Base-by-base conservation (phyloP, 2,113 vertebrate genomes). In the Tylochromis polylepis region DNA sequence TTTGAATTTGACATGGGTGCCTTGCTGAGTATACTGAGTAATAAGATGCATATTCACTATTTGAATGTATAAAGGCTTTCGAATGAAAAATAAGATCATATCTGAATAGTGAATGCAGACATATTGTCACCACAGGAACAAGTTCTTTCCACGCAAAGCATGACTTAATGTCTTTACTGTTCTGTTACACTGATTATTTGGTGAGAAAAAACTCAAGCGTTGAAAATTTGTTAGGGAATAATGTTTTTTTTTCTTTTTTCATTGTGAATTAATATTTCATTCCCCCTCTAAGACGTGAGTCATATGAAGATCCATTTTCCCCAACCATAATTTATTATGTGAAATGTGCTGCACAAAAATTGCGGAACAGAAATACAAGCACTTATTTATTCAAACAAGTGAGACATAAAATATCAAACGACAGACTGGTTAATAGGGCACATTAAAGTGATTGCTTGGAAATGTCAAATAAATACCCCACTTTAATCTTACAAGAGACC, bases 401-500 rank as follows among this genome's bases (percentile, higher is more conserved):
- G 22, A 58, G 46, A 41, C n/a, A 82, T 72, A 80, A 86, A 90
- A 72, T 55, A 62, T 38, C 53, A 81, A 85, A 83, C 46, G 86
- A 31, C 41, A 57, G n/a, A 83, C 36, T 80, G 58, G 72, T 88
- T 85, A 70, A 88, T 57, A 11, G 75, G 22, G 49, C 14, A 65
- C 72, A 85, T 83, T 87, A 82, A 88, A 86, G 6, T 34, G 67
- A 88, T 82, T 87, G 67, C 34, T 88, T 56, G 56, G 53, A 86
- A 86, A 86, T 91, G 83, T 84, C 70, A 84, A 86, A 82, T 29
- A 80, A 89, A 86, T 65, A 77, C 46, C 38, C 10, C 49, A 6
- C 24, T 81, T 83, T 85, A 72, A 89, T 91, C 81, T 83, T 27
- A 79, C 3, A 46, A 84, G 27, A 81, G 65, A 81, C 85, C 77